Conservation (phyloP, 2,113 vertebrate genomes). For the Poicephalus gulielmi region DNA sequence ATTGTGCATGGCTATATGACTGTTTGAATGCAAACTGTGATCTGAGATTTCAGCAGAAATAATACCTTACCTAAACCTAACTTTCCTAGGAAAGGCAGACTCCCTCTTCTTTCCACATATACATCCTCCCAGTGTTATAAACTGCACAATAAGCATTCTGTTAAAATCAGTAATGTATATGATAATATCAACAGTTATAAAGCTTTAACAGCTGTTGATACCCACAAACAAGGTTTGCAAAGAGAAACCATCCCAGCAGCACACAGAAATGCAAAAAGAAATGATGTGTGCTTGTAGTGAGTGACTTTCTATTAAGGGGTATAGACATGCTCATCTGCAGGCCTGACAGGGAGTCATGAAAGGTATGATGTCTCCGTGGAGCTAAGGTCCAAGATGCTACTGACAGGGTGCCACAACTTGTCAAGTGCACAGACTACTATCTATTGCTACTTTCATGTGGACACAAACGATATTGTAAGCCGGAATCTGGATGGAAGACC, state of each 20-base stretch:
- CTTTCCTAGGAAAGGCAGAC: background rate
- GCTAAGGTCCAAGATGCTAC: background rate
- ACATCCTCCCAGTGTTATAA: background rate
- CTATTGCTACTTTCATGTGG: background rate
- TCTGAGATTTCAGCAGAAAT: background rate
- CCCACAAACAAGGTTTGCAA: background rate
- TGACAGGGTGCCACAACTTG: background rate
- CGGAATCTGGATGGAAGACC: background rate
- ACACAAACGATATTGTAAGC: background rate
- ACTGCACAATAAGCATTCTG: background rate
- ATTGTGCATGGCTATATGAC: background rate
- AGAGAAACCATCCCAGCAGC: background rate
- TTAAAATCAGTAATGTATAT: background rate
- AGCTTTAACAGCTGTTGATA: background rate
- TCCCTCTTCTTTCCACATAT: background rate
- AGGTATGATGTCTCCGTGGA: background rate
- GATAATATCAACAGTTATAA: background rate
- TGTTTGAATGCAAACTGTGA: background rate
- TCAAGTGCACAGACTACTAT: background rate
- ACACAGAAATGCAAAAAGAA: background rate
- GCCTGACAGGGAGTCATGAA: background rate
- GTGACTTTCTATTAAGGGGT: background rate
- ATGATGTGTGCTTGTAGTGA: background rate
- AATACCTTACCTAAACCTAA: background rate
- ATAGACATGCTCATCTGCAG: background rate